Percentiles rank a stretch among this genome's conserved stretches.
Evolutionary conservation across 2,113 vertebrate species (phyloP).

Genomic region (Empidonax alnorum): DNA sequence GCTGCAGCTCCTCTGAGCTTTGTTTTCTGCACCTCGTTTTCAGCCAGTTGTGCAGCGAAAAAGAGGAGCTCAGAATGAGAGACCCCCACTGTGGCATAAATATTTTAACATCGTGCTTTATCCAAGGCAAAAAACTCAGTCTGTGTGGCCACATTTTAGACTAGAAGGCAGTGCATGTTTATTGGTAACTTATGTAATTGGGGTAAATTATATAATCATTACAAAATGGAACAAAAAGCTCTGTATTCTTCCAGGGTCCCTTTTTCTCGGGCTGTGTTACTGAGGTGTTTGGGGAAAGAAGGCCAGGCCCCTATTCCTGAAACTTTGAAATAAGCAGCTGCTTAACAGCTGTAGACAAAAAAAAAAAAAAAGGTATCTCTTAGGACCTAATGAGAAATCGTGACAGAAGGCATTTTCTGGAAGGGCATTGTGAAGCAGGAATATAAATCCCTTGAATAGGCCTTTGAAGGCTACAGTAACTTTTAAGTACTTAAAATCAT

Average conservation of each 20-base stretch:
- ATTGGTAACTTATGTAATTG: constrained; percentile 3
- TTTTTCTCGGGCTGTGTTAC: background rate
- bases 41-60: background rate
- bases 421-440: background rate
- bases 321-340: background rate
- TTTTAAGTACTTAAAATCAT: background rate
- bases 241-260: background rate
- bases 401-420: background rate
- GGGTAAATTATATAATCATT: constrained; percentile 11
- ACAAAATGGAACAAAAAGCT: constrained; percentile 6
- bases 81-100: background rate
- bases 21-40: background rate
- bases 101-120: background rate
- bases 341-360: background rate
- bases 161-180: background rate
- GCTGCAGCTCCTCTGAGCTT: background rate
- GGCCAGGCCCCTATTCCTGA: background rate
- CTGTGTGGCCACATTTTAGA: background rate
- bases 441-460: background rate
- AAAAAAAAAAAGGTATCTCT: background rate
- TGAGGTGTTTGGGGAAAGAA: background rate
- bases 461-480: constrained; percentile 2
- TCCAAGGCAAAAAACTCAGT: background rate
- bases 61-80: background rate
- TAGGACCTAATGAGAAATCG: background rate